A percentile compares a stretch with the other conserved stretches of the same genome.
Conservation (phyloP, 2,888 invertebrate genomes). For the Phania funesta region DNA sequence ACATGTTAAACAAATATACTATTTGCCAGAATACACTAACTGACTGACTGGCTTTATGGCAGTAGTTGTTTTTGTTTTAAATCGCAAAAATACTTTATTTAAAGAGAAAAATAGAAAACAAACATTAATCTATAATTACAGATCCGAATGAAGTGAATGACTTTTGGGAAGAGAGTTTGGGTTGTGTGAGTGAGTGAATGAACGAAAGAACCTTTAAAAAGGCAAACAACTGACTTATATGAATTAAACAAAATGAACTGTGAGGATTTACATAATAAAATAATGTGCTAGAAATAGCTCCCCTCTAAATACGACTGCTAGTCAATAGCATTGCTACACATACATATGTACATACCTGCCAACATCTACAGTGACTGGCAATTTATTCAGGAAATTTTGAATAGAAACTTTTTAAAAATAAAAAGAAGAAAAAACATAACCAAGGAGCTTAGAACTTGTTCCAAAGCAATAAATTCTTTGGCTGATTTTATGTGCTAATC, state of each 20-base stretch:
- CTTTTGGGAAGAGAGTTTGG: neutral
- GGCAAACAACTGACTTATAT: constrained; percentile 16
- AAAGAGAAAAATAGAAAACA: constrained; percentile 34
- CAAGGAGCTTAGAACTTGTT: too few species aligned
- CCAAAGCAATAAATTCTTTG: too few species aligned
- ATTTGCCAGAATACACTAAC: constrained; percentile 10
- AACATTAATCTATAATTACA: constrained; percentile 57
- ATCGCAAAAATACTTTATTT: constrained; percentile 14
- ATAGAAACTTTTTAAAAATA: too few species aligned
- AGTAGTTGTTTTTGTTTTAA: neutral
- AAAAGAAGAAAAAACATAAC: too few species aligned
- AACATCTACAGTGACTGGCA: neutral
- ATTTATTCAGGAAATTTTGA: too few species aligned
- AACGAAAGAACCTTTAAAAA: constrained; percentile 14
- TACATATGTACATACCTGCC: neutral
- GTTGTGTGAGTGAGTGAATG: neutral
- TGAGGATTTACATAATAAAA: constrained; percentile 55
- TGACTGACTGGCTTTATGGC: constrained; percentile 25
- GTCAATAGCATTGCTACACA: neutral
- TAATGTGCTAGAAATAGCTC: constrained; percentile 20
- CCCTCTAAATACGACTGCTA: constrained; percentile 20
- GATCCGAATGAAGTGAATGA: constrained; percentile 9
- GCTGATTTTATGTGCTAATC: too few species aligned
- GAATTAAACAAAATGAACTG: constrained; percentile 19
- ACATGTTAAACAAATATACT: neutral